These are phyloP conservation scores for Biston stratarius DNA, from an alignment of 2,888 invertebrate species.

Conservation along the genomic window DNA sequence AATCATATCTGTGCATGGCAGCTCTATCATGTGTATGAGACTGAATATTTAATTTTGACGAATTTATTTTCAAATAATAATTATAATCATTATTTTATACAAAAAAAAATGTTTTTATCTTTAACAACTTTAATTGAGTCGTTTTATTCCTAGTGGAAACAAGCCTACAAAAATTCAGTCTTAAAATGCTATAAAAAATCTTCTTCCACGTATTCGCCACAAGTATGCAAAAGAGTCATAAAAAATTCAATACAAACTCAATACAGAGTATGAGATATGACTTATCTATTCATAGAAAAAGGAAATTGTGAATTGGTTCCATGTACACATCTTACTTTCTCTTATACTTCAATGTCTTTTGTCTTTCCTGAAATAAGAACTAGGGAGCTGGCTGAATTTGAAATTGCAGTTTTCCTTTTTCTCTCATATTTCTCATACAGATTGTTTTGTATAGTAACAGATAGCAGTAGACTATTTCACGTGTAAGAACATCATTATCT, in stretches of 20 bases:
- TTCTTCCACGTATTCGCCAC: background rate
- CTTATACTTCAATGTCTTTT: slow-evolving; percentile 23
- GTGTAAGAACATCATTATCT: background rate
- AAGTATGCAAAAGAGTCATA: slow-evolving; percentile 3
- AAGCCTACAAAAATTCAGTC: background rate
- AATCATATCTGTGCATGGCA: no score
- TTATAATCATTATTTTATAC: no score
- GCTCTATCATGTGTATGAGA: no score
- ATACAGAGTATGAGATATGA: slow-evolving; percentile 31
- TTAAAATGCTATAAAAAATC: background rate
- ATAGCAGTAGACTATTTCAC: no score
- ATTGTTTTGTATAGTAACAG: background rate
- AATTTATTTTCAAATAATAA: no score
- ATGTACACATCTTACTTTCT: slow-evolving; percentile 28
- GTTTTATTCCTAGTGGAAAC: no score
- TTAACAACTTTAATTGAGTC: no score
- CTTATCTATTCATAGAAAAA: slow-evolving; percentile 50
- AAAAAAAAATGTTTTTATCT: no score
- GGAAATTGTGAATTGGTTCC: slow-evolving; percentile 42
- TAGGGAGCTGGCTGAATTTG: slow-evolving; percentile 16
- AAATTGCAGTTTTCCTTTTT: slow-evolving; percentile 18
- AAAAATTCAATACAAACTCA: slow-evolving; percentile 27
- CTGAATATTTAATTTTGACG: no score
- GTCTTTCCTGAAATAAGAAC: slow-evolving; percentile 27
- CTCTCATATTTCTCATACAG: background rate